phyloP scores from a whole-genome alignment of 2,797 vertebrate genomes.

The Neopelma chrysocephalum region DNA sequence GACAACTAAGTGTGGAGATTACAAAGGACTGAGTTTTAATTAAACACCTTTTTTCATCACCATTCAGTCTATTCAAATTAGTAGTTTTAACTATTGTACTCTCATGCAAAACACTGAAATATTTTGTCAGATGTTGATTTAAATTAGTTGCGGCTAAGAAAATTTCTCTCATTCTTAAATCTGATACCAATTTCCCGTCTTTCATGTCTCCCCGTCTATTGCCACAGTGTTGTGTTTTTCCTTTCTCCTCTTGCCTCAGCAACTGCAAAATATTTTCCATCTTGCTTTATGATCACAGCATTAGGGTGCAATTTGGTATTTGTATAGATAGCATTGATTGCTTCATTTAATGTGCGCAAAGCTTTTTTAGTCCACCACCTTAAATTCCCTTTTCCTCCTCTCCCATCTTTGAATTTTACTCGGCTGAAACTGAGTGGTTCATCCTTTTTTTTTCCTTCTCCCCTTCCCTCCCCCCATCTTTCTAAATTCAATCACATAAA shows the following conservation, averaged over 20 bases:
- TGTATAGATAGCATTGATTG: neutral
- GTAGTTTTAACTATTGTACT: conserved; percentile 43
- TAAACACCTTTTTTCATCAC: conserved; percentile 62
- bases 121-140: conserved; percentile 50
- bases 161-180: conserved; percentile 42
- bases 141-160: conserved; percentile 51
- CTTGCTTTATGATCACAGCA: neutral
- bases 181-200: conserved; percentile 24
- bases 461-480: neutral
- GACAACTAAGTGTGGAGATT: conserved; percentile 25
- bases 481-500: conserved; percentile 78
- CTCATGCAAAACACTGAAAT: conserved; percentile 42
- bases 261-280: conserved; percentile 17
- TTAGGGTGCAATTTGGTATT: neutral
- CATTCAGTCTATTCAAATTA: conserved; percentile 63
- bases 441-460: neutral
- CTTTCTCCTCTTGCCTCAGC: neutral
- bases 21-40: conserved; percentile 59
- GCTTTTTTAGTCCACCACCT: conserved; percentile 20
- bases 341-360: neutral
- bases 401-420: conserved; percentile 23
- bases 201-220: neutral
- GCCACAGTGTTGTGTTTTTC: neutral
- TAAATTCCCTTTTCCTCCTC: conserved; percentile 51
- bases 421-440: conserved; percentile 56